phyloP scores from a whole-genome alignment of 2,797 vertebrate genomes.

The Tenualosa thibaudeaui region DNA sequence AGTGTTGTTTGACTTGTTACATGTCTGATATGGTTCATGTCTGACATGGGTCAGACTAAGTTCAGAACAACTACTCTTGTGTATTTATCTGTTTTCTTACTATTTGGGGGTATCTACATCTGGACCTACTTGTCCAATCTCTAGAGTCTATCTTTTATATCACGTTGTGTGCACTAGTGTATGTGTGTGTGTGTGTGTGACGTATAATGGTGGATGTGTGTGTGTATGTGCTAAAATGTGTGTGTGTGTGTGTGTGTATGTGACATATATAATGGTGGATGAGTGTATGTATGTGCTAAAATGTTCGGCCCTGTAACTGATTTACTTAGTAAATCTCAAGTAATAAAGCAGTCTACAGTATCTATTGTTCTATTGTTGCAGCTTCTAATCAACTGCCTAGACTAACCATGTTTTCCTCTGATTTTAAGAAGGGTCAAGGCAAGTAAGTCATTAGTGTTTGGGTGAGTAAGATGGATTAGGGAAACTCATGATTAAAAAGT shows the following conservation, averaged over 20 bases:
- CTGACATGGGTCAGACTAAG: not conserved
- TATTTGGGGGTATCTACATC: constrained; percentile 14
- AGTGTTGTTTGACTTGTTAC: constrained; percentile 2
- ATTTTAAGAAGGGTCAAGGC: not conserved
- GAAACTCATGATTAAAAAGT: constrained; percentile 77
- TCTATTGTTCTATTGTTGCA: not conserved
- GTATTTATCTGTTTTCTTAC: constrained; percentile 4
- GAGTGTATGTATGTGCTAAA: not conserved
- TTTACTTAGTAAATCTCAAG: not conserved
- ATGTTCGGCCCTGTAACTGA: not conserved
- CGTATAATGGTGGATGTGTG: not conserved
- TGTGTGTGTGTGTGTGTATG: not conserved
- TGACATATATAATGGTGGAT: not conserved
- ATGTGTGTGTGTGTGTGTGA: not conserved
- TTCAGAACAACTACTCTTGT: not conserved
- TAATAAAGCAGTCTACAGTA: constrained; percentile 2
- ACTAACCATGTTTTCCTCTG: not conserved
- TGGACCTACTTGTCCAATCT: constrained; percentile 16
- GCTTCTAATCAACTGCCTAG: not conserved
- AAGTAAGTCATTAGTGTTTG: constrained; percentile 38
- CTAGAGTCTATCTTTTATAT: not conserved
- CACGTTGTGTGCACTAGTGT: not conserved
- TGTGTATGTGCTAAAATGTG: not conserved
- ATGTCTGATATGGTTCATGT: not conserved
- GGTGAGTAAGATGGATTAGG: constrained; percentile 59